Conservation (phyloP, 2,113 vertebrate genomes). For the Rattus rattus region DNA sequence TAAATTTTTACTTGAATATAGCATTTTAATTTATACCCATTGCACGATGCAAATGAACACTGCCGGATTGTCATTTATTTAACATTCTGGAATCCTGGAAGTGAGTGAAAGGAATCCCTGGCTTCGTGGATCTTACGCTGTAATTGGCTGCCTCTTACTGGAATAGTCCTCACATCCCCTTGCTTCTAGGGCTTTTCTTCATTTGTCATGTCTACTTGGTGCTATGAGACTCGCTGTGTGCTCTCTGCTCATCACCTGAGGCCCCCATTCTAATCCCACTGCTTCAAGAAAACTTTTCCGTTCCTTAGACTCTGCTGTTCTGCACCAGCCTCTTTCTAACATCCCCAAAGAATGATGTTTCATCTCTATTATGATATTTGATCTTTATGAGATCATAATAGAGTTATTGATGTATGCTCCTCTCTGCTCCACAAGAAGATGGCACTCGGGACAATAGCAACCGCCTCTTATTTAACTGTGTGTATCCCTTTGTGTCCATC, state of each 20-base stretch:
- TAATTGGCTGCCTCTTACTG: background rate
- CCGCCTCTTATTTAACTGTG: slow-evolving; percentile 33
- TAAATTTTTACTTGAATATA: background rate
- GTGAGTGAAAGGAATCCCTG: background rate
- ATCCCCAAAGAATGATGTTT: slow-evolving; percentile 53
- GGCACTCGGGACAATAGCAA: background rate
- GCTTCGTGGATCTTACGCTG: background rate
- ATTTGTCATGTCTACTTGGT: background rate
- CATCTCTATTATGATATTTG: slow-evolving; percentile 15
- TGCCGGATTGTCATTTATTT: background rate
- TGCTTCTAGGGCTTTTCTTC: background rate
- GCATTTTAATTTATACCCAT: background rate
- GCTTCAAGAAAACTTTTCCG: background rate
- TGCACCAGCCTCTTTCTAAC: slow-evolving; percentile 8
- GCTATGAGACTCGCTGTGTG: background rate
- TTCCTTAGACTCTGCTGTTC: background rate
- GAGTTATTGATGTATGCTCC: slow-evolving; percentile 39
- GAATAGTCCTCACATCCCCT: background rate
- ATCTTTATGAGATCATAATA: slow-evolving; percentile 37
- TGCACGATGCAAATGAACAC: background rate
- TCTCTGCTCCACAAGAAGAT: background rate
- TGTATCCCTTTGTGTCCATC: background rate
- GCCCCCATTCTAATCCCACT: background rate
- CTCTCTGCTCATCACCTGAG: background rate
- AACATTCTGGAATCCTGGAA: background rate